Conservation (phyloP, 2,888 invertebrate genomes). For the Dasysyrphus albostriatus region DNA sequence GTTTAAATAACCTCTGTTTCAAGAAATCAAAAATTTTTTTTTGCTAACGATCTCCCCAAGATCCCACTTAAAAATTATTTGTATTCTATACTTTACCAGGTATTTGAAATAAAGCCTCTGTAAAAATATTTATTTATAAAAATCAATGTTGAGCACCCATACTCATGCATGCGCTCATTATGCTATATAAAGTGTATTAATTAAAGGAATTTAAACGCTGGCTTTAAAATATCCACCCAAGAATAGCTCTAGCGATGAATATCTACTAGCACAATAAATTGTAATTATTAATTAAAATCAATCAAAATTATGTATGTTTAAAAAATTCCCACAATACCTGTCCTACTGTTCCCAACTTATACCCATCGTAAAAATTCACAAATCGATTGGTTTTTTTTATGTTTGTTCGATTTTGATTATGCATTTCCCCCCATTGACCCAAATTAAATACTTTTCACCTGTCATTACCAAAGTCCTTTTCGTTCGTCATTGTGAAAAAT, state of each 20-base stretch:
- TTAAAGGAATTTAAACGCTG: neutral
- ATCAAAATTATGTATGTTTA: neutral
- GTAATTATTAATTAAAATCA: constrained; percentile 26
- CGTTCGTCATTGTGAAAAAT: constrained; percentile 36
- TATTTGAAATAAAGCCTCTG: no score
- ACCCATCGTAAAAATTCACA: neutral
- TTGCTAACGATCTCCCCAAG: no score
- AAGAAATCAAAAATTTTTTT: no score
- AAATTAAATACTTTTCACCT: constrained; percentile 66
- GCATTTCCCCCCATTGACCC: constrained; percentile 46
- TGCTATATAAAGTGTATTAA: constrained; percentile 1
- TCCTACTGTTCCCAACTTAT: neutral
- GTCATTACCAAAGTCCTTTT: constrained; percentile 47
- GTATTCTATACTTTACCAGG: no score
- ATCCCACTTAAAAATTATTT: no score
- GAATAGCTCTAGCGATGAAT: neutral
- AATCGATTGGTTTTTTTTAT: constrained; percentile 1
- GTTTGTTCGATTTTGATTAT: neutral
- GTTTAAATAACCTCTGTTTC: no score
- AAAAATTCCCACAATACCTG: neutral
- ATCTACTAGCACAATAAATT: constrained; percentile 2
- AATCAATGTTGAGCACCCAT: neutral
- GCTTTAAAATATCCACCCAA: neutral
- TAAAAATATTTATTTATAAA: neutral
- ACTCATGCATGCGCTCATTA: neutral